Evolutionary conservation across 2,888 invertebrate species (phyloP), one percentile per base, ranked within the genome.

Genomic region (Liopterus haemorrhoidalis): DNA sequence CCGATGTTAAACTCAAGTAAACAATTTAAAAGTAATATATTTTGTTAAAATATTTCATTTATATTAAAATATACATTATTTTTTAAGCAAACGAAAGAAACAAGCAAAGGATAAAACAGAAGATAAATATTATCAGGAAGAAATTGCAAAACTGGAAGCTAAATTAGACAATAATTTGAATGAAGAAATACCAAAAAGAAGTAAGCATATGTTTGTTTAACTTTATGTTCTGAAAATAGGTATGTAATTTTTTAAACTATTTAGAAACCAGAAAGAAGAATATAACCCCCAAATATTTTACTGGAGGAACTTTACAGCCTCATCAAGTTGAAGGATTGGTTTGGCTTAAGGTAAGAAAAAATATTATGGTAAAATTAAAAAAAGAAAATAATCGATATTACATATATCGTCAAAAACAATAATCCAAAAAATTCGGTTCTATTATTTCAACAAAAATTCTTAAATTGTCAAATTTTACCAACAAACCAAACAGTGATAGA

Each of bases 301-400:
- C 57, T 20, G 69, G 70, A 2, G 67, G 77, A 49, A 68, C 66
- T 48, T 63, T 83, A 53, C 72, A 77, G 25, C 71, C 74, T 1
- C 82, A 82, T 61, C 79, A 79, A 63, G 61, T 76, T 61, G 69
- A 79, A 44, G 79, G 83, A 2, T 65, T 84, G 9, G 79, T 79
- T 56, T 84, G 84, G 82, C 63, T 85, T 37, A 70, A 72, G 14
- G 72, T 83, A 35, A 74, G 54, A 54, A 14, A 20, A 11, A 21
- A 41, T 6, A 41, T 16, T 20, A 27, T 21, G 9, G 15, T 1
- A 14, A 37, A 9, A 12, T 30, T 25, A 9, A 30, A 16, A 15
- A 15, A 14, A 9, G 5, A 16, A 11, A n/a, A 5, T 8, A 6
- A 18, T 35, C 8, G 18, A 19, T 11, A 14, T 8, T 30, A 16